Base-by-base conservation (phyloP, 2,797 vertebrate genomes). In the Mus caroli region DNA sequence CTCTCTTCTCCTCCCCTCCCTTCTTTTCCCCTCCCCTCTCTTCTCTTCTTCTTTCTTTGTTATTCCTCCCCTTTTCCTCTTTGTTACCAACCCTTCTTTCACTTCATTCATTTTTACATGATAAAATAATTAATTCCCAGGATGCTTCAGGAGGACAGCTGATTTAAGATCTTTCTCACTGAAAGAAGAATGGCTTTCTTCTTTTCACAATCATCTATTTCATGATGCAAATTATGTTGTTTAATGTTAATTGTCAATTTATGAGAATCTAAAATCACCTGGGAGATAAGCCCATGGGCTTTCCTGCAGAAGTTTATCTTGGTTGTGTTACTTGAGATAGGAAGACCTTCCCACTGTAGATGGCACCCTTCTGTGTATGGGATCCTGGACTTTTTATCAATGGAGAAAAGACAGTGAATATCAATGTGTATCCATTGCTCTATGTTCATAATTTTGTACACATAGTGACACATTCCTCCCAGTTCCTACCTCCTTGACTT, bases 21-120 rank as follows among this genome's bases (percentile, higher is more conserved):
- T 9, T n/a, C 6, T 67, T 73, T 19, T 2, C 73, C 1, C 24
- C 31, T 37, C 19, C 1, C 1, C 37, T 14, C 3, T 0, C 1
- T 0, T 50, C 3, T 22, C 20, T 75, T 75, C 71, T 50, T 11
- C 37, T 50, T 37, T 28, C 11, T 43, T 84, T n/a, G 37, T 91
- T 92, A 14, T 76, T 52, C 69, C 69, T 43, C 12, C 1, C 7
- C 0, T 6, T 22, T 37, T 26, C 2, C 22, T 37, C 11, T 62
- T 11, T 69, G 43, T 90, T 69, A 64, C 9, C 8, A 28, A 11
- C 24, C 80, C 11, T 76, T 88, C n/a, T 88, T 88, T 95, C 6
- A 64, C 15, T 69, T 69, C 54, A 19, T 88, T 94, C 19, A 60
- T 15, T 26, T 60, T 79, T 83, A 22, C 34, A 92, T 54, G 50